Base-by-base conservation (phyloP, 2,888 invertebrate species). In the Ichneumoninae sp. region DNA sequence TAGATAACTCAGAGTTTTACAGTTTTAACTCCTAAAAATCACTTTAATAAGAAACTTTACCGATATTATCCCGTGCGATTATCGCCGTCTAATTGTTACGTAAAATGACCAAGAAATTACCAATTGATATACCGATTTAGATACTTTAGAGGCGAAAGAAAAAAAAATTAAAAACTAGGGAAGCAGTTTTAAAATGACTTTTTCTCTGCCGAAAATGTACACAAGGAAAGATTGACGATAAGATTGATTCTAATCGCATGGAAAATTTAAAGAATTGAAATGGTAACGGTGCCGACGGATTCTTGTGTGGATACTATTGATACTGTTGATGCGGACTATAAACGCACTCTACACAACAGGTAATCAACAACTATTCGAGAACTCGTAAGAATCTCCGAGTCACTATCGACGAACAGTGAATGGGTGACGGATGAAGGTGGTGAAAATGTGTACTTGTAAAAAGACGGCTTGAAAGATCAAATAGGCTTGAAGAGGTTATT, bases 31-130 rank as follows among this genome's bases (percentile, higher is more conserved):
- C 66, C 82, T 85, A 57, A 83, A 79, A 33, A 33, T 16, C 82
- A 79, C 79, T 85, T 85, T 82, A 85, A 84, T 81, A 81, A 77
- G 79, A 76, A 87, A 83, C 77, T 82, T 75, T 86, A 89, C 88
- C 87, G 88, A 89, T 77, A 69, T 57, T 71, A 71, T 79, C 74
- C 71, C 80, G 73, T 73, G 76, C 81, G 83, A 44, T 73, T 78
- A 77, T 87, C 70, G 84, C 81, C 84, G 87, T 89, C 82, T 92
- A 92, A 92, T 91, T 92, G 90, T 92, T 92, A 92, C 89, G 87
- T 92, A 92, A 93, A 93, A 92, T 91, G 93, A 93, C 93, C 93
- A 93, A 93, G 88, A 89, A 89, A 89, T 87, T 87, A 91, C 85
- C 86, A 87, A 89, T 85, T 90, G 87, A 89, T 78, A 85, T 87